Evolutionary conservation across 2,888 invertebrate genomes (phyloP), one percentile per base, ranked within the genome.

Genomic region (Auanema freiburgensis): DNA sequence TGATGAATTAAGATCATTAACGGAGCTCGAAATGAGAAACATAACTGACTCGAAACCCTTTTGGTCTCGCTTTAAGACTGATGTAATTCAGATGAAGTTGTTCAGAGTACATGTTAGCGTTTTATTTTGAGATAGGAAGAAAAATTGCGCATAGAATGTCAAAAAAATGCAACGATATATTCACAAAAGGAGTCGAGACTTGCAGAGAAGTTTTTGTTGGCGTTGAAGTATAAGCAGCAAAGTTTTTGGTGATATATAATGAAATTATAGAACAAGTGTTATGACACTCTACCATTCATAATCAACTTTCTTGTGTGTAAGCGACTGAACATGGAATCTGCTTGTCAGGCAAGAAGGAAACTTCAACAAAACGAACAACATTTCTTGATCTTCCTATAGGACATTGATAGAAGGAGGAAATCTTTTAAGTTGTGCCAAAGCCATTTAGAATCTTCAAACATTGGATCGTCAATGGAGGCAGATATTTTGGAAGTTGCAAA

Each of bases 161-260:
- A 4, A 65, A 66, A 24, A 75, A 75, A 23, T 81, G 80, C 67
- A 66, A 76, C 41, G 71, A 77, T 53, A 71, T 79, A 57, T 79
- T 74, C 62, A 68, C 68, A 10, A 67, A 66, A 50, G 76, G 79
- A 46, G 67, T 77, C 10, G 67, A 71, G 8, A 64, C 71, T n/a
- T 81, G 80, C 53, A 52, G 65, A 8, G 60, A 60, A 46, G 14
- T 67, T 5, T 63, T 68, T 12, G 49, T 56, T 2, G 61, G 65
- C 54, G 42, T 62, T 1, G 56, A 61, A 56, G 61, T 55, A 2
- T 21, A 46, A 46, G 21, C 46, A 46, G 16, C 46, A 21, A 21
- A 16, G 16, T 10, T 16, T 18, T 5, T 46, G 43, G 21, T 46
- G 46, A 46, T 3, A 24, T 49, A 25, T 14, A 18, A n/a, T 18